A percentile compares a stretch with the other conserved stretches of the same genome.
Conservation (phyloP, 2,888 invertebrate genomes). For the Drosophila birchii region DNA sequence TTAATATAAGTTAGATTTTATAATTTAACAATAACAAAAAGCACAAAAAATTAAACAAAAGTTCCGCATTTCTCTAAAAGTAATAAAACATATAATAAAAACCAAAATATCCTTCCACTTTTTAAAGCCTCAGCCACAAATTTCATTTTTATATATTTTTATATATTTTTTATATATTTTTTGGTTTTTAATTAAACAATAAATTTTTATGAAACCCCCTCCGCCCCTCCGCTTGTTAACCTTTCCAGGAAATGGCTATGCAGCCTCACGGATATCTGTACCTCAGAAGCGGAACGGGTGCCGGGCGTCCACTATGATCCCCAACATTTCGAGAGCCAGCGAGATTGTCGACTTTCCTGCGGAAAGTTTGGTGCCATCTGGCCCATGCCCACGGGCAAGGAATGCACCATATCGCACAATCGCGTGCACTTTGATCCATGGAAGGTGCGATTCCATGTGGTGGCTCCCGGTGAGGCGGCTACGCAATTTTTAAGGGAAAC, state of each 20-base stretch:
- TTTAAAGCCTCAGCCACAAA: too few relatives aligned
- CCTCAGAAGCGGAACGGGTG: slow-evolving; percentile 54
- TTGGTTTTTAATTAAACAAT: too few relatives aligned
- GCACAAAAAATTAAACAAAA: too few relatives aligned
- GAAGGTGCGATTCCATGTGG: slow-evolving; percentile 86
- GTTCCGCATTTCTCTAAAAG: too few relatives aligned
- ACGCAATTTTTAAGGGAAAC: slow-evolving; percentile 86
- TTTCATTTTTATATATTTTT: too few relatives aligned
- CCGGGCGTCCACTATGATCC: slow-evolving; percentile 18
- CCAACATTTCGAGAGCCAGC: slow-evolving; percentile 85
- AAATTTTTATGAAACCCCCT: too few relatives aligned
- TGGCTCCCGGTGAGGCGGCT: slow-evolving; percentile 85
- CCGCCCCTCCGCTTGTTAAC: too few relatives aligned
- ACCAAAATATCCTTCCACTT: too few relatives aligned
- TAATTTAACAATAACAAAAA: too few relatives aligned
- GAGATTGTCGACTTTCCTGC: slow-evolving; percentile 89
- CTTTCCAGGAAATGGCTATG: slow-evolving; percentile 71
- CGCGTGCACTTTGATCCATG: slow-evolving; percentile 87
- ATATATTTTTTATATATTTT: too few relatives aligned
- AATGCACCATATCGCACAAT: slow-evolving; percentile 83
- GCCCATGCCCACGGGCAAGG: slow-evolving; percentile 88
- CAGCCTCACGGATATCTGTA: slow-evolving; percentile 69
- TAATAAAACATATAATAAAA: too few relatives aligned
- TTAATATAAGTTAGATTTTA: too few relatives aligned
- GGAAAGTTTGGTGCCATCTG: slow-evolving; percentile 89